Evolutionary conservation across 1,140 invertebrate genomes (phyloP).

Genomic region (Metaphire vulgaris): DNA sequence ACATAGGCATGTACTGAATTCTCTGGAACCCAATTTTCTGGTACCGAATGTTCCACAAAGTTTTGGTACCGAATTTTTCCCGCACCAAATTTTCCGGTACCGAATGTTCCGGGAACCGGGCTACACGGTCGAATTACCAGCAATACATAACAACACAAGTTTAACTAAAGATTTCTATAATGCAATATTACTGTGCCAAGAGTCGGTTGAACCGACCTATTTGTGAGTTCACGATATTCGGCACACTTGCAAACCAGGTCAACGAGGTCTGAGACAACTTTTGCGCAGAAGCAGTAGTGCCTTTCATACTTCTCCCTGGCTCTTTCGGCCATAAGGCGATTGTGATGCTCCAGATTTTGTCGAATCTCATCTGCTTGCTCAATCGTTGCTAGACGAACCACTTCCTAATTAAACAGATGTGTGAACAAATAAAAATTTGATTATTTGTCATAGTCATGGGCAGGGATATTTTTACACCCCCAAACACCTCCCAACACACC

Average conservation of each 20-base stretch:
- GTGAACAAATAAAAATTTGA: not conserved
- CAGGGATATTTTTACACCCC: too few species aligned
- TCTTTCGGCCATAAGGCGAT: slow-evolving; percentile 46
- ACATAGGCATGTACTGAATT: too few species aligned
- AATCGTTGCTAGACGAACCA: slow-evolving; percentile 42
- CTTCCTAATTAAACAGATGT: slow-evolving; percentile 36
- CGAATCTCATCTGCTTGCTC: slow-evolving; percentile 48
- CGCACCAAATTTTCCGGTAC: too few species aligned
- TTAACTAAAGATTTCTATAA: slow-evolving; percentile 3
- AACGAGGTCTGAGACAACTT: slow-evolving; percentile 43
- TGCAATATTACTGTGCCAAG: too few species aligned
- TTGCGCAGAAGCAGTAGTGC: slow-evolving; percentile 46
- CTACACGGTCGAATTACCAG: too few species aligned
- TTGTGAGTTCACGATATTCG: slow-evolving; percentile 50
- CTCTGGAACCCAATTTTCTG: too few species aligned
- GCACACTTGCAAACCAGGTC: slow-evolving; percentile 48
- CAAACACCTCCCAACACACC: too few species aligned
- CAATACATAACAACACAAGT: not conserved
- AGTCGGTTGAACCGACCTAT: slow-evolving; percentile 40
- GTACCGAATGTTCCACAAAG: too few species aligned
- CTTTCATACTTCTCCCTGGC: slow-evolving; percentile 43
- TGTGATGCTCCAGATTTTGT: slow-evolving; percentile 46
- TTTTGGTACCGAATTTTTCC: too few species aligned
- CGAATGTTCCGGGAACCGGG: too few species aligned
- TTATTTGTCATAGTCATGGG: not conserved